Conservation (phyloP, 1,140 invertebrate species). For the Monomorium pharaonis region DNA sequence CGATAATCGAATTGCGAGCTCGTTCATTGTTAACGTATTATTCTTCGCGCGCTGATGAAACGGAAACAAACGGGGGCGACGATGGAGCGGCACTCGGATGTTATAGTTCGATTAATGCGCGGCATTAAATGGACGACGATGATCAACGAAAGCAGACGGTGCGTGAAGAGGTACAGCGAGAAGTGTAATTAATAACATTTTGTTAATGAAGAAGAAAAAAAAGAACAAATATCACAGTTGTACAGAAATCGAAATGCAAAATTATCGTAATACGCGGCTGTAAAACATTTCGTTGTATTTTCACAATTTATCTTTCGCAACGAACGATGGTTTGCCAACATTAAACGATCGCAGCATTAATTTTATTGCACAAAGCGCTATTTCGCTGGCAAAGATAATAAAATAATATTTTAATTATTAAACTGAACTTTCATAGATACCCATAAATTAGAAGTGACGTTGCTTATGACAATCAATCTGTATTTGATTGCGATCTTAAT, state of each 20-base stretch:
- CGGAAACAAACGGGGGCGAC: constrained; percentile 44
- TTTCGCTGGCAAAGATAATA: not conserved
- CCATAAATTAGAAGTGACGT: not conserved
- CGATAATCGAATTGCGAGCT: constrained; percentile 40
- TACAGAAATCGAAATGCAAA: not conserved
- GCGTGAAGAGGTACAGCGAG: not conserved
- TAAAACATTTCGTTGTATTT: not conserved
- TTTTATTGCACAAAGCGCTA: not conserved
- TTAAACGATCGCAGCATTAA: not conserved
- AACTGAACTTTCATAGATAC: not conserved
- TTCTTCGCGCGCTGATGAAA: constrained; percentile 51
- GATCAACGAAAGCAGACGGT: not conserved
- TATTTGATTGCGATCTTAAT: constrained; percentile 29
- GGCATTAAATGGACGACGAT: not conserved
- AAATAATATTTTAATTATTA: not conserved
- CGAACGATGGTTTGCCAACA: not conserved
- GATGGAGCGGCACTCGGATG: constrained; percentile 11
- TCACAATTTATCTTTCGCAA: not conserved
- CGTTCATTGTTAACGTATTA: constrained; percentile 55
- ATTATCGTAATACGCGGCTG: not conserved
- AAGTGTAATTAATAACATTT: not conserved
- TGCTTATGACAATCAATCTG: not conserved
- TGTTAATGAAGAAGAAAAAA: not conserved
- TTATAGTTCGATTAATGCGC: constrained; percentile 51
- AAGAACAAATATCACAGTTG: not conserved